A percentile compares a stretch with the other conserved stretches of the same genome.
Evolutionary conservation across 2,113 vertebrate species (phyloP).

Genomic region (Upupa epops): DNA sequence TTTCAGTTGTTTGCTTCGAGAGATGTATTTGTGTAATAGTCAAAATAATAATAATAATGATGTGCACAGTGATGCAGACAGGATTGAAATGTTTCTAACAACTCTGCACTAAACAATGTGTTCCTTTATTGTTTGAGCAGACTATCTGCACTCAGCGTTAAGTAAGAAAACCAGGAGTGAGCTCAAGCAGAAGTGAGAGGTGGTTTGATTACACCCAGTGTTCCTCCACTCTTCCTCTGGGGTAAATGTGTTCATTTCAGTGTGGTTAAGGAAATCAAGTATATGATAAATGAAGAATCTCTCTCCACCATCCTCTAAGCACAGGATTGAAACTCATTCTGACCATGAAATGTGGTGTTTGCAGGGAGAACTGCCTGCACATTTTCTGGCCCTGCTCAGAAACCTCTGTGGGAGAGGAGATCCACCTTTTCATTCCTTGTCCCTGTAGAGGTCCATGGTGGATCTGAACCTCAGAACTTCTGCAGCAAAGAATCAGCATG

Average conservation of each 20-base stretch:
- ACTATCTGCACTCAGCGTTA: neutral
- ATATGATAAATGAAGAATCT: neutral
- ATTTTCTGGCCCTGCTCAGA: too few relatives aligned
- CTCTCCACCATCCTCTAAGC: neutral
- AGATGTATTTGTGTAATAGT: neutral
- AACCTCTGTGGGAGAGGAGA: neutral
- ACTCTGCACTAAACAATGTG: neutral
- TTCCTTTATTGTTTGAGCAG: neutral
- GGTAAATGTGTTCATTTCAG: neutral
- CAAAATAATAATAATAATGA: slow-evolving; percentile 32
- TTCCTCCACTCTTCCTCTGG: neutral
- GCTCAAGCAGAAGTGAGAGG: neutral
- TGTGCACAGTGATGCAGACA: neutral
- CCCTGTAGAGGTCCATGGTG: fast-evolving
- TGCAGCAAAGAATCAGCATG: fast-evolving
- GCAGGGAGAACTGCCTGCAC: neutral
- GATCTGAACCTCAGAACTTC: neutral
- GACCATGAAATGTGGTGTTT: neutral
- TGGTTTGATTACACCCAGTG: neutral
- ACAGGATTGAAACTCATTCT: neutral
- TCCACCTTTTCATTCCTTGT: too few relatives aligned
- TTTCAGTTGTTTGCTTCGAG: neutral
- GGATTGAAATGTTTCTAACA: neutral
- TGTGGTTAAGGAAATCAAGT: neutral
- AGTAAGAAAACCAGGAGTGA: neutral